Evolutionary conservation across 2,888 invertebrate species (phyloP), one percentile per base, ranked within the genome.

Genomic region (Celastrina argiolus): DNA sequence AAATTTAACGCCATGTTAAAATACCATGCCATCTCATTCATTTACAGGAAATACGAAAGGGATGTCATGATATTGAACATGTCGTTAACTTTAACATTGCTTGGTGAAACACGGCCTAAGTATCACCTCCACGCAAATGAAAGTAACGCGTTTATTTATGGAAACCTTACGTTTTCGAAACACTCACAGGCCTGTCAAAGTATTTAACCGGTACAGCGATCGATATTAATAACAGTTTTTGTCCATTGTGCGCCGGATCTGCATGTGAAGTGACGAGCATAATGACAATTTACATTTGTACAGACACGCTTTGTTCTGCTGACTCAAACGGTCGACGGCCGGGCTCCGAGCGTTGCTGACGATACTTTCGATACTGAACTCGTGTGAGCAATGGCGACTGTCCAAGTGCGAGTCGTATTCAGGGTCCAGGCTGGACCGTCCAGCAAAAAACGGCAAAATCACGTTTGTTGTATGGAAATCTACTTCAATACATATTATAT

Each of bases 201-300:
- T 74, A 73, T 75, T 76, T 73, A 72, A 74, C 72, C 68, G 71
- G 67, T 68, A 69, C 67, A 73, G 65, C 67, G 67, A 74, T 76
- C 71, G 69, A 75, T 76, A 81, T 81, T 77, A 80, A 79, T 79
- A 81, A 80, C 76, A 77, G 76, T 79, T 80, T 75, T 76, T 74
- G 75, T 75, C 71, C 71, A 76, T 78, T 76, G 75, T 77, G 81
- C 81, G 73, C 74, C 80, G 84, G 85, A 86, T 87, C 85, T 83
- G 84, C 86, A 87, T 87, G 84, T 86, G 78, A 86, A 87, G 81
- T 82, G 74, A 72, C 74, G 71, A 73, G 73, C 81, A 84, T 85
- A 85, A 85, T 81, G 79, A 80, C 76, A 78, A 88, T 89, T 89
- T 86, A 85, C 89, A 90, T 90, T 77, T 83, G 82, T 81, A 87